phyloP scores from a whole-genome alignment of 2,797 vertebrate genomes.

The Falco columbarius region DNA sequence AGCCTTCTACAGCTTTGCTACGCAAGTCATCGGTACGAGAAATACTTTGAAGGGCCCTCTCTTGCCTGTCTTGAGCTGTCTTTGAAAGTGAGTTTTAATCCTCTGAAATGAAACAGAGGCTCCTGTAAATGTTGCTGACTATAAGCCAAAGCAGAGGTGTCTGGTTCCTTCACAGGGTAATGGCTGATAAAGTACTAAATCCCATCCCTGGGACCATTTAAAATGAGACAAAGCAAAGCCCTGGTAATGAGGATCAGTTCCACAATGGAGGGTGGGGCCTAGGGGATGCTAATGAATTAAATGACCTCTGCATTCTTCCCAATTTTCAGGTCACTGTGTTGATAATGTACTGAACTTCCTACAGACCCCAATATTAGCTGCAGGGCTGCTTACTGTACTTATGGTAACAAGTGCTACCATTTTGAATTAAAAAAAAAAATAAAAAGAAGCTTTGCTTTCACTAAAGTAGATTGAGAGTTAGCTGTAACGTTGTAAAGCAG shows the following conservation, averaged over 20 bases:
- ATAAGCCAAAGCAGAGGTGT: background rate
- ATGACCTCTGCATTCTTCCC: background rate
- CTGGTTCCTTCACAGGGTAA: background rate
- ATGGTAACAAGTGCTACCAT: background rate
- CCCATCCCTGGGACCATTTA: background rate
- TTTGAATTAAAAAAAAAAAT: background rate
- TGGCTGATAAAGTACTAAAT: background rate
- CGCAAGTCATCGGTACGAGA: background rate
- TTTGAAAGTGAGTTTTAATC: slow-evolving; percentile 6
- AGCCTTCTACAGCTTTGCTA: background rate
- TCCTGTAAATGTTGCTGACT: background rate
- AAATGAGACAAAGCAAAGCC: background rate
- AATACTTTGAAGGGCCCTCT: background rate
- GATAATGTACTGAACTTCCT: background rate
- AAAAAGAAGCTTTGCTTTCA: background rate
- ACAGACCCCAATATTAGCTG: background rate
- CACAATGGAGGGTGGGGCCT: background rate
- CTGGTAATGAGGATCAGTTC: background rate
- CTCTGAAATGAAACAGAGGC: background rate
- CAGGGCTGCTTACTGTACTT: background rate
- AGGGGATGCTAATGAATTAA: background rate
- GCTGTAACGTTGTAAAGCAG: background rate
- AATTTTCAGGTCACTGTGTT: background rate
- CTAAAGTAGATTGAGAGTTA: background rate
- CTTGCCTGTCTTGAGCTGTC: background rate